Evolutionary conservation across 1,140 invertebrate species (phyloP).

Genomic region (Mercenaria mercenaria): DNA sequence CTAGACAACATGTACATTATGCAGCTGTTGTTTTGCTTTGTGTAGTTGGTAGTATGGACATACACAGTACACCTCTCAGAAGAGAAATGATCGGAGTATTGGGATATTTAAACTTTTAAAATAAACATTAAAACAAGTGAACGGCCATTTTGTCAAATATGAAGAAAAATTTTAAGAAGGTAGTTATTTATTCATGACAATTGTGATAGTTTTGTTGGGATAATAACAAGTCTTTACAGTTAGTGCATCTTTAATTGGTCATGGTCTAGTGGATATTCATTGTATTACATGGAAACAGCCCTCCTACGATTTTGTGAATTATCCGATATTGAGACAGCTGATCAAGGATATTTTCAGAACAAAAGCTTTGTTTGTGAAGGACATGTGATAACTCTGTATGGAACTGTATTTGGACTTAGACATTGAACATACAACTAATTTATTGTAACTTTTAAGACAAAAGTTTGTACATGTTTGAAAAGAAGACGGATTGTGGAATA

Average conservation of each 20-base stretch:
- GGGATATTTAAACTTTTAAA: too few species aligned
- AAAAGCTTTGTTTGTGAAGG: neutral
- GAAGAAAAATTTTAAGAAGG: too few species aligned
- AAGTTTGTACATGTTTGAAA: too few species aligned
- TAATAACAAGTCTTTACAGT: neutral
- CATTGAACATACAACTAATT: too few species aligned
- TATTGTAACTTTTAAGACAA: too few species aligned
- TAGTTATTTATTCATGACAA: neutral
- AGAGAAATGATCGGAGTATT: too few species aligned
- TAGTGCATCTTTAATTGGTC: neutral
- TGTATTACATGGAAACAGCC: neutral
- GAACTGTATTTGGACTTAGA: neutral
- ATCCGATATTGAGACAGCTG: conserved; percentile 1
- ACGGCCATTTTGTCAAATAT: too few species aligned
- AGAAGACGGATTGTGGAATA: too few species aligned
- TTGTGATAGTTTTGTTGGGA: neutral
- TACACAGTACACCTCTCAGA: too few species aligned
- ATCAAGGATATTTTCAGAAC: neutral
- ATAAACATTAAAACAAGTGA: too few species aligned
- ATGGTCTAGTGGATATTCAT: neutral
- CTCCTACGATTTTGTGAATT: neutral
- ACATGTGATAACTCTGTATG: neutral
- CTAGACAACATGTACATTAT: neutral
- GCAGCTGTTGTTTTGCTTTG: neutral
- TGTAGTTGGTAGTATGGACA: neutral